Evolutionary conservation across 1,140 invertebrate genomes (phyloP).

Genomic region (Temnothorax curvispinosus): DNA sequence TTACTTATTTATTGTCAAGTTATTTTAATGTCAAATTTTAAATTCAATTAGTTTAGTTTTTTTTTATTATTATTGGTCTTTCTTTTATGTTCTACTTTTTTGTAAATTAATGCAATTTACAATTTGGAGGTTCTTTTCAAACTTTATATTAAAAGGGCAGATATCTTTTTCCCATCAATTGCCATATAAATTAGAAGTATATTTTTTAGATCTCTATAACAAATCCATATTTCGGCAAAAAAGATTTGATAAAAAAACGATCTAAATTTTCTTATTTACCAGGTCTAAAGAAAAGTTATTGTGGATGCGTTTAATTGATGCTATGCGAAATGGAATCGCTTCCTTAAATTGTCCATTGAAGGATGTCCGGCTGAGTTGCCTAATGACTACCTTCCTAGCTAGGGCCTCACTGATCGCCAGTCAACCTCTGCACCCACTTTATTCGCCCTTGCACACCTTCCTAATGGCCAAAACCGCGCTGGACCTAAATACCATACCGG

Average conservation of each 20-base stretch:
- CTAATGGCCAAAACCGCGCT: slow-evolving; percentile 89
- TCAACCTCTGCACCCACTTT: slow-evolving; percentile 89
- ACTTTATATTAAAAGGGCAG: neutral
- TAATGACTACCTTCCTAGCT: slow-evolving; percentile 90
- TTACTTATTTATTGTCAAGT: neutral
- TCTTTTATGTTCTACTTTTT: neutral
- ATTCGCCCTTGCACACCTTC: slow-evolving; percentile 89
- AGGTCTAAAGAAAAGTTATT: slow-evolving; percentile 85
- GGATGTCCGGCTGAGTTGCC: slow-evolving; percentile 87
- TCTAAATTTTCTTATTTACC: slow-evolving; percentile 56
- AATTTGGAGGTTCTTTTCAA: neutral
- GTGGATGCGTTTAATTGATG: slow-evolving; percentile 85
- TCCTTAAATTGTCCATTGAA: slow-evolving; percentile 77
- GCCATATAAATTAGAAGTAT: neutral
- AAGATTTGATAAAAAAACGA: neutral
- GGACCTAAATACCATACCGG: slow-evolving; percentile 91
- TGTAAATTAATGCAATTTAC: neutral
- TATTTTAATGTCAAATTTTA: slow-evolving; percentile 1
- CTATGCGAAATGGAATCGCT: slow-evolving; percentile 85
- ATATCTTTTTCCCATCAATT: neutral
- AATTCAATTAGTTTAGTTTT: neutral
- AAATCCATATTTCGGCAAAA: neutral
- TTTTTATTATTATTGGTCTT: neutral
- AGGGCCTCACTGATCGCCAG: slow-evolving; percentile 88
- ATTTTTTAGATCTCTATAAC: neutral